Evolutionary conservation across 2,888 invertebrate genomes (phyloP).

Genomic region (Erebia epiphron): DNA sequence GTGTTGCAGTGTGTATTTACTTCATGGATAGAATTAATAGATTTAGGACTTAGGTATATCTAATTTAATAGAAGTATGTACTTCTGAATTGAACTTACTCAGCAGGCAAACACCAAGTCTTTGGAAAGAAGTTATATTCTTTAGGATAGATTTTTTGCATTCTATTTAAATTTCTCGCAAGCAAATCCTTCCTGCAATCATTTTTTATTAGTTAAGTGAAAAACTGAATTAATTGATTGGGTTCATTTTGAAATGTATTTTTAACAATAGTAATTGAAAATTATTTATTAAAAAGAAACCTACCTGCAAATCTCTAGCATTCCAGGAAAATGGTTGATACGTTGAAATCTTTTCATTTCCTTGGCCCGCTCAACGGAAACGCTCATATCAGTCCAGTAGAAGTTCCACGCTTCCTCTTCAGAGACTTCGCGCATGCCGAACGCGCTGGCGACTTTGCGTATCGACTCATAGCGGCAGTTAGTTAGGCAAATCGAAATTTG

Average conservation of each 20-base stretch:
- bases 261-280: too few relatives aligned
- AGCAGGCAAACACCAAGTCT: slow-evolving; percentile 96
- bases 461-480: slow-evolving; percentile 89
- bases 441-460: slow-evolving; percentile 86
- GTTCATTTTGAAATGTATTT: too few relatives aligned
- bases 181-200: slow-evolving; percentile 88
- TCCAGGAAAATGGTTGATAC: slow-evolving; percentile 96
- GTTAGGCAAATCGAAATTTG: slow-evolving; percentile 85
- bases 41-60: too few relatives aligned
- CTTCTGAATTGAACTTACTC: slow-evolving; percentile 83
- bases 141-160: slow-evolving; percentile 94
- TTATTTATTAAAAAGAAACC: not conserved
- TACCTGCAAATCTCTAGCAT: slow-evolving; percentile 92
- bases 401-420: slow-evolving; percentile 93
- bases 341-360: slow-evolving; percentile 95
- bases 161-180: slow-evolving; percentile 94
- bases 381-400: slow-evolving; percentile 95
- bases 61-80: too few relatives aligned
- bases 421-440: slow-evolving; percentile 90
- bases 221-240: too few relatives aligned
- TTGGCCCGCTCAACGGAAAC: slow-evolving; percentile 93
- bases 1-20: too few relatives aligned
- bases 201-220: not conserved
- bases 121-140: slow-evolving; percentile 96
- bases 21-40: too few relatives aligned